These are phyloP conservation scores for Adrianichthys oophorus DNA, from an alignment of 2,797 vertebrate genomes.

Conservation along the genomic window DNA sequence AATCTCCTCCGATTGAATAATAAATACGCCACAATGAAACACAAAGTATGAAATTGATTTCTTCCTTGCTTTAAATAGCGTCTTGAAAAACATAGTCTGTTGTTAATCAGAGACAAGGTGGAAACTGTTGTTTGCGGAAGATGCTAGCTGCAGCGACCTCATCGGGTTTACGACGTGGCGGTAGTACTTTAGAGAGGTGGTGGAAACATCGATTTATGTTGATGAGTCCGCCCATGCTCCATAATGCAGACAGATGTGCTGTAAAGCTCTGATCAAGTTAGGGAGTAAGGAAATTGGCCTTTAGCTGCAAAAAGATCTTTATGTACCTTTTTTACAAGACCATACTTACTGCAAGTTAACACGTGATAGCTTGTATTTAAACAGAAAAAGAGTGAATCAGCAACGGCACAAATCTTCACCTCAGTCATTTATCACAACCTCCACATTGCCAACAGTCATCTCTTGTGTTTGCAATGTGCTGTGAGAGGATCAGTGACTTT, in stretches of 20 bases:
- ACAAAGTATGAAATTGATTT: conserved; percentile 67
- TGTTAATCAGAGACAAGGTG: conserved; percentile 57
- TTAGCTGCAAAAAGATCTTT: conserved; percentile 5
- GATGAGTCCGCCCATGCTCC: conserved; percentile 57
- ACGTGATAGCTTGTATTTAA: not conserved
- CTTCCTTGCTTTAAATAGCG: conserved; percentile 63
- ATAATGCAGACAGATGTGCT: conserved; percentile 38
- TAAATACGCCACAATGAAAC: conserved; percentile 74
- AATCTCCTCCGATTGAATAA: conserved; percentile 61
- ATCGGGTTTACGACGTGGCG: conserved; percentile 63
- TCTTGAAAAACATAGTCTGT: conserved; percentile 50
- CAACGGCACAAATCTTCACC: not conserved
- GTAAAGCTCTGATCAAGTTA: conserved; percentile 25
- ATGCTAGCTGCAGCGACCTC: conserved; percentile 56
- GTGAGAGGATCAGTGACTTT: no score
- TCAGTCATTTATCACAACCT: no score
- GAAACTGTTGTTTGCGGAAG: conserved; percentile 22
- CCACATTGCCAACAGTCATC: no score
- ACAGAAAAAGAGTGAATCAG: not conserved
- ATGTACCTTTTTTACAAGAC: not conserved
- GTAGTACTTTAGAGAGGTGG: conserved; percentile 43
- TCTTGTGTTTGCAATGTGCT: no score
- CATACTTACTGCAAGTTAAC: conserved; percentile 5
- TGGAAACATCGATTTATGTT: conserved; percentile 64
- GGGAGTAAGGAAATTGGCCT: conserved; percentile 4